A percentile compares a stretch with the other conserved stretches of the same genome.
phyloP scores from a whole-genome alignment of 2,888 invertebrate genomes.

The Acronicta aceris region DNA sequence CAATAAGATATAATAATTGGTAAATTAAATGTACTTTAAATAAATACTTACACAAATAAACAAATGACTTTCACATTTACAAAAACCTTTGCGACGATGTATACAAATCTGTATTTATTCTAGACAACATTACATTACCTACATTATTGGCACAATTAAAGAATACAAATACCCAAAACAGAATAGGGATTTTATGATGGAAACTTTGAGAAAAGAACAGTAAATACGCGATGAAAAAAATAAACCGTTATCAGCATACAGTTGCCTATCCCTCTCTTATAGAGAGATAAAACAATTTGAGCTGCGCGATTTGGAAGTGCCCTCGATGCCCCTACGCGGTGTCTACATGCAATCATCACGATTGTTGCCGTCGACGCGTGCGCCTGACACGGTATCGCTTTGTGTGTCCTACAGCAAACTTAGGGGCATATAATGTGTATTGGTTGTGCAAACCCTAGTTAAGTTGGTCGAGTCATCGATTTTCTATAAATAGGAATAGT shows the following conservation, averaged over 20 bases:
- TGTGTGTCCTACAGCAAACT: constrained; percentile 22
- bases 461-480: not conserved
- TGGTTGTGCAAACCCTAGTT: not conserved
- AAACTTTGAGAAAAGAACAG: no score
- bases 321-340: constrained; percentile 26
- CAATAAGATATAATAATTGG: no score
- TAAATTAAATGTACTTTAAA: no score
- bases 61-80: no score
- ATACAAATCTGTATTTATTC: no score
- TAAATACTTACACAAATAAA: no score
- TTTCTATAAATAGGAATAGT: not conserved
- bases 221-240: not conserved
- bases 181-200: no score
- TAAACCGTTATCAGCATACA: not conserved
- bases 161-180: no score
- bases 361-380: constrained; percentile 43
- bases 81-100: no score
- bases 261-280: constrained; percentile 14
- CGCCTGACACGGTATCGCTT: constrained; percentile 37
- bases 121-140: no score
- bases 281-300: constrained; percentile 47
- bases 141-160: no score
- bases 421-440: constrained; percentile 16
- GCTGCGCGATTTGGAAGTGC: constrained; percentile 39
- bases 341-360: constrained; percentile 38